A percentile compares a stretch with the other conserved stretches of the same genome.
phyloP scores from a whole-genome alignment of 23 tunicate genomes.

The Trididemnum nubilum region DNA sequence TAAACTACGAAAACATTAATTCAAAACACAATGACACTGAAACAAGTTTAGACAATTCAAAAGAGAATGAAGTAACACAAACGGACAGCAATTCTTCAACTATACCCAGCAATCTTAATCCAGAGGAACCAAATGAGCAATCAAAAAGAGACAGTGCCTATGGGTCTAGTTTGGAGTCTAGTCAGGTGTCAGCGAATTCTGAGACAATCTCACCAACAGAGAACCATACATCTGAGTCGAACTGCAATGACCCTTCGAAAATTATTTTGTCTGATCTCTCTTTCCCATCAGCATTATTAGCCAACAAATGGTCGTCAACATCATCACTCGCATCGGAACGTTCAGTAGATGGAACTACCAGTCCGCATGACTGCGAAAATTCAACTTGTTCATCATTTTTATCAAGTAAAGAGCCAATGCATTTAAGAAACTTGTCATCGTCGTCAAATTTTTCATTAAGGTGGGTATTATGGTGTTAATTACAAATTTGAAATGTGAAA shows the following conservation, averaged over 20 bases:
- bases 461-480: no score
- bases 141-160: constrained; percentile 75
- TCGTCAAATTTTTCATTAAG: constrained; percentile 9
- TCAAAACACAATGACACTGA: neutral
- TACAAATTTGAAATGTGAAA: neutral
- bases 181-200: neutral
- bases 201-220: neutral
- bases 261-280: neutral
- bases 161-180: constrained; percentile 65
- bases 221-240: constrained; percentile 11
- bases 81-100: neutral
- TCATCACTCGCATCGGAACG: constrained; percentile 22
- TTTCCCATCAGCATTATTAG: neutral
- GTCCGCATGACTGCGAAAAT: neutral
- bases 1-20: neutral
- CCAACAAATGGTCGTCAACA: constrained; percentile 22
- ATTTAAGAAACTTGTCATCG: neutral
- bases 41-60: neutral
- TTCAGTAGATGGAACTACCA: neutral
- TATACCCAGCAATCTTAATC: neutral
- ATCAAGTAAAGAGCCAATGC: neutral
- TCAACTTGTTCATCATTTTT: neutral
- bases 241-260: neutral
- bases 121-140: neutral
- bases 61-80: neutral